Conservation (phyloP, 2,888 invertebrate species). For the Philopedon plagiatum region DNA sequence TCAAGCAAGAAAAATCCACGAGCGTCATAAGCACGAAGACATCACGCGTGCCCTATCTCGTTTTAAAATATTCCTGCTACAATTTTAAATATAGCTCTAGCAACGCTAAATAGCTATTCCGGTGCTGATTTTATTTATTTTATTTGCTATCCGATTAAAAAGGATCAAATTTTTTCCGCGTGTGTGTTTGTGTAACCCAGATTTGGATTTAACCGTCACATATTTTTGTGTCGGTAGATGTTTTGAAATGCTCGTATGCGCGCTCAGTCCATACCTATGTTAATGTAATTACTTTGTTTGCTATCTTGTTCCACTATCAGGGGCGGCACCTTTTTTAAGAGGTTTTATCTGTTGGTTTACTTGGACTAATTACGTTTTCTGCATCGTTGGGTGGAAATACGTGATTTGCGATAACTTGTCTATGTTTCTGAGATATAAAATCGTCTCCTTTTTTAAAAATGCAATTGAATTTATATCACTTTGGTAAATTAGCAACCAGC, state of each 20-base stretch:
- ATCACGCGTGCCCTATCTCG: no score
- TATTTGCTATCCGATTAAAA: slow-evolving; percentile 8
- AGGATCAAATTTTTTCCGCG: not conserved
- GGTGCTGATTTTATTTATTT: no score
- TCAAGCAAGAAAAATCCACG: no score
- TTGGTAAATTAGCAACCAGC: no score
- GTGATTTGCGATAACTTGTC: no score
- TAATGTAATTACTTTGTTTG: slow-evolving; percentile 31
- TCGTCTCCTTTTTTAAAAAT: no score
- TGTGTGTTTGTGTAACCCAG: slow-evolving; percentile 25
- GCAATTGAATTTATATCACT: no score
- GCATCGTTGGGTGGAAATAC: not conserved
- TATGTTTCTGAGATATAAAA: no score
- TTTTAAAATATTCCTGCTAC: no score
- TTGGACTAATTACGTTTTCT: not conserved
- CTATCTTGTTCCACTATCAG: not conserved
- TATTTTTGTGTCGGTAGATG: slow-evolving; percentile 24
- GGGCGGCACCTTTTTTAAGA: not conserved
- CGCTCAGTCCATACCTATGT: slow-evolving; percentile 22
- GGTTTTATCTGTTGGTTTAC: not conserved
- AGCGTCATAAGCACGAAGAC: no score
- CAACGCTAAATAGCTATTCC: no score
- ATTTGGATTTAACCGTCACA: slow-evolving; percentile 20
- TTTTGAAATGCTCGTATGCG: slow-evolving; percentile 12
- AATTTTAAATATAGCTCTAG: no score